Conservation (phyloP, 2,888 invertebrate species). For the Andrena marginata region DNA sequence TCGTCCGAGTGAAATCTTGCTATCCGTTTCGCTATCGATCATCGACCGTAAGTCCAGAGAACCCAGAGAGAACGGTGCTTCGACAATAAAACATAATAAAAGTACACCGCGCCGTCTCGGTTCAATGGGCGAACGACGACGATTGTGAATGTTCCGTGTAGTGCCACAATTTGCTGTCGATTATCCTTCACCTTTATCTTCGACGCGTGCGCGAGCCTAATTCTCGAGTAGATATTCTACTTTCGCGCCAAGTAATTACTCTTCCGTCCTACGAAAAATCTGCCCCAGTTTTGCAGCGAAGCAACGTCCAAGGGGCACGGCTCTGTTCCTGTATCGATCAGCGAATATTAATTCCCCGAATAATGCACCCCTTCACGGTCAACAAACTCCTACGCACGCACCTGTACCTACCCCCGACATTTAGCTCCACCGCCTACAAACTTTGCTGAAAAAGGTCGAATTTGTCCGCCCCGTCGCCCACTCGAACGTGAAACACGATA, state of each 20-base stretch:
- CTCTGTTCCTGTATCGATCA: not conserved
- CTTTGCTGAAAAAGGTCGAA: not conserved
- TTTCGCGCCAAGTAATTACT: too few species aligned
- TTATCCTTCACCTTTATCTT: conserved; percentile 29
- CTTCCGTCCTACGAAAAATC: not conserved
- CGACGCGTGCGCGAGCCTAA: not conserved
- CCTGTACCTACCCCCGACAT: not conserved
- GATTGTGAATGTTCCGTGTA: not conserved
- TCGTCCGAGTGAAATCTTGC: conserved; percentile 32
- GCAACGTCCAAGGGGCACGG: not conserved
- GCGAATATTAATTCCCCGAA: not conserved
- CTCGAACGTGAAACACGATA: not conserved
- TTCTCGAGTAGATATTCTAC: not conserved
- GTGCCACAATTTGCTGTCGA: conserved; percentile 23
- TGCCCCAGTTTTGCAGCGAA: not conserved
- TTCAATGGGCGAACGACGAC: conserved; percentile 21
- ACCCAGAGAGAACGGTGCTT: conserved; percentile 22
- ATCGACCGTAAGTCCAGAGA: conserved; percentile 24
- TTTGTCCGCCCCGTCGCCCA: conserved; percentile 3
- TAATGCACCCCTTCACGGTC: not conserved
- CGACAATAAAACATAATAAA: conserved; percentile 39
- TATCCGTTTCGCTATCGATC: conserved; percentile 51
- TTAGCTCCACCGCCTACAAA: conserved; percentile 5
- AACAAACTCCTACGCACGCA: not conserved
- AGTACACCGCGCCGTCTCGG: conserved; percentile 36